phyloP scores from a whole-genome alignment of 2,113 vertebrate genomes.

The Pseudorectes ferrugineus region DNA sequence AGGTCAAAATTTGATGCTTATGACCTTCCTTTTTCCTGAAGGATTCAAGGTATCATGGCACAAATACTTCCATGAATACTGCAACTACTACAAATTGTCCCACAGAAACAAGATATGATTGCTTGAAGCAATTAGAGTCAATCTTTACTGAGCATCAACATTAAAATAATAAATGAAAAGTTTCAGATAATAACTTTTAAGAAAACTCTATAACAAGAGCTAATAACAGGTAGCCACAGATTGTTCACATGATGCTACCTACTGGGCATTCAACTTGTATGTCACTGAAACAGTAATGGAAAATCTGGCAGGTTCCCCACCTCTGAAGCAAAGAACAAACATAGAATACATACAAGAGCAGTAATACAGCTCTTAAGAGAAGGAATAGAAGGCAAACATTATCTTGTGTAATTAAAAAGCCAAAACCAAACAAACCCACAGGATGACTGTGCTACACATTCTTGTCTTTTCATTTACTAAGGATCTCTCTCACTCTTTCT shows the following conservation, averaged over 20 bases:
- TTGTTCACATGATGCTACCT: not conserved
- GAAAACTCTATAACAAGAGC: not conserved
- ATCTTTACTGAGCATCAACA: not conserved
- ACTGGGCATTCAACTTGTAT: not conserved
- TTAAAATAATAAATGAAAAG: not conserved
- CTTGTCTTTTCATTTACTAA: not conserved
- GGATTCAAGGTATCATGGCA: not conserved
- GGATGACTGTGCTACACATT: not conserved
- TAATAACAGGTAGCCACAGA: not conserved
- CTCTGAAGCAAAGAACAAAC: not conserved
- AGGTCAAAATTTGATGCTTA: not conserved
- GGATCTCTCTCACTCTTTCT: not conserved
- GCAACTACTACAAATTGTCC: not conserved
- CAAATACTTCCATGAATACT: not conserved
- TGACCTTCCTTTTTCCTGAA: not conserved
- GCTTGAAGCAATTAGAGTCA: not conserved
- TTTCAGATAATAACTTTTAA: not conserved
- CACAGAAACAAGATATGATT: not conserved
- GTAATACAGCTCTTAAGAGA: not conserved
- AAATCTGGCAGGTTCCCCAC: not conserved
- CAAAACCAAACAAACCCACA: not conserved
- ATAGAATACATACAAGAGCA: not conserved
- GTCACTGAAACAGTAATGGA: not conserved
- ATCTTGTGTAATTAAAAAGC: not conserved
- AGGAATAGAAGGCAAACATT: not conserved